Conservation (phyloP, 2,797 vertebrate genomes). For the Botia almorhae region DNA sequence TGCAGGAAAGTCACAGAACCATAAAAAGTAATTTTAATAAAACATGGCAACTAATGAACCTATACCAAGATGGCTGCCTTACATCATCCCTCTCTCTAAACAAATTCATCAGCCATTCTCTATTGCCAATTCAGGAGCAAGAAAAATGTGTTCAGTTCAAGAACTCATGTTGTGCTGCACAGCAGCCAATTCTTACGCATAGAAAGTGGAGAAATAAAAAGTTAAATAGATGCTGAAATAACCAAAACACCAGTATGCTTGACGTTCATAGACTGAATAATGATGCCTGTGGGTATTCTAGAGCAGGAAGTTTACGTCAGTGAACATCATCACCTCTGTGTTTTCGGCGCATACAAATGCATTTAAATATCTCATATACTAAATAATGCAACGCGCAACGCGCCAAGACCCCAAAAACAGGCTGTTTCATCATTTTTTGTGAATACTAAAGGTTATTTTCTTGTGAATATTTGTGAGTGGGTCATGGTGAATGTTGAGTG, state of each 20-base stretch:
- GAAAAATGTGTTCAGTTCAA: not conserved
- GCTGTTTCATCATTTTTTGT: not conserved
- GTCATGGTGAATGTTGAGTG: not conserved
- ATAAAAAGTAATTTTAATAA: constrained; percentile 30
- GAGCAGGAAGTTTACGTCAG: no score
- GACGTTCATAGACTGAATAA: not conserved
- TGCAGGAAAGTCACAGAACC: not conserved
- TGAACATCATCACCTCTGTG: constrained; percentile 4
- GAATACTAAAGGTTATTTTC: constrained; percentile 1
- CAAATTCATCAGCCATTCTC: not conserved
- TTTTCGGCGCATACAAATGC: constrained; percentile 8
- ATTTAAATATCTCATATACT: constrained; percentile 5
- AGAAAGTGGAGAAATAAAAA: not conserved
- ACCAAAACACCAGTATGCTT: not conserved
- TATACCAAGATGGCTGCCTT: not conserved
- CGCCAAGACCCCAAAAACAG: not conserved
- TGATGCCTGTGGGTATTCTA: not conserved
- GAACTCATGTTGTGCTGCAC: not conserved
- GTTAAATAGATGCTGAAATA: not conserved
- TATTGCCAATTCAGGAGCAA: not conserved
- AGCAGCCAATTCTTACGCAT: not conserved
- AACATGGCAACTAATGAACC: constrained; percentile 44
- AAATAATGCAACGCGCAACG: constrained; percentile 11
- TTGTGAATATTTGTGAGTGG: constrained; percentile 23
- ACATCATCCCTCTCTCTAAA: not conserved